These are phyloP conservation scores for Halcyon smyrnensis DNA, from an alignment of 2,797 vertebrate genomes.

Conservation along the genomic window DNA sequence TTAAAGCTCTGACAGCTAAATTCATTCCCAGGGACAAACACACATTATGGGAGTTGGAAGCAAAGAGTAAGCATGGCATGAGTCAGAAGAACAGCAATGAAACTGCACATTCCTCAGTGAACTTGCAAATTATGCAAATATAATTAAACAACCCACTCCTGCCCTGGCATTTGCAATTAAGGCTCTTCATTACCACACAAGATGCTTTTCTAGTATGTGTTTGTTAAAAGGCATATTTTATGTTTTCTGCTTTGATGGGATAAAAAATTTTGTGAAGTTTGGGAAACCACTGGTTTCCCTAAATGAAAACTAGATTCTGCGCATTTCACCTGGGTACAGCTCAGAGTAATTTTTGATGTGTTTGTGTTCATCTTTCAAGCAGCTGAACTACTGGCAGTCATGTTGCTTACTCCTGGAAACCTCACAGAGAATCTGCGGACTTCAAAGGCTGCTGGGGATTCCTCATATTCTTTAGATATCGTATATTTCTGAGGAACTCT, in stretches of 20 bases:
- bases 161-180: not conserved
- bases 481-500: not conserved
- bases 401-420: not conserved
- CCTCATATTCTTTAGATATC: not conserved
- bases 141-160: not conserved
- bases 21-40: not conserved
- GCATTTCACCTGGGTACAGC: not conserved
- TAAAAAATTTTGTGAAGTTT: not conserved
- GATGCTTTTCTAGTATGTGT: not conserved
- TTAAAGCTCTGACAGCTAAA: not conserved
- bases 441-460: not conserved
- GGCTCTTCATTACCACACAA: not conserved
- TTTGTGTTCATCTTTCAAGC: not conserved
- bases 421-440: not conserved
- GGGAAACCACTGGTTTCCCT: not conserved
- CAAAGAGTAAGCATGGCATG: not conserved
- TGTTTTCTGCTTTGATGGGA: not conserved
- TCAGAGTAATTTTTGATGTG: not conserved
- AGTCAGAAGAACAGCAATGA: not conserved
- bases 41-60: not conserved
- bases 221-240: not conserved
- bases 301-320: not conserved
- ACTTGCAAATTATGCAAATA: slow-evolving; percentile 16
- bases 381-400: not conserved
- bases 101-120: not conserved